These are phyloP conservation scores for Eospalax fontanierii DNA, from an alignment of 2,797 vertebrate species.

Conservation along the genomic window DNA sequence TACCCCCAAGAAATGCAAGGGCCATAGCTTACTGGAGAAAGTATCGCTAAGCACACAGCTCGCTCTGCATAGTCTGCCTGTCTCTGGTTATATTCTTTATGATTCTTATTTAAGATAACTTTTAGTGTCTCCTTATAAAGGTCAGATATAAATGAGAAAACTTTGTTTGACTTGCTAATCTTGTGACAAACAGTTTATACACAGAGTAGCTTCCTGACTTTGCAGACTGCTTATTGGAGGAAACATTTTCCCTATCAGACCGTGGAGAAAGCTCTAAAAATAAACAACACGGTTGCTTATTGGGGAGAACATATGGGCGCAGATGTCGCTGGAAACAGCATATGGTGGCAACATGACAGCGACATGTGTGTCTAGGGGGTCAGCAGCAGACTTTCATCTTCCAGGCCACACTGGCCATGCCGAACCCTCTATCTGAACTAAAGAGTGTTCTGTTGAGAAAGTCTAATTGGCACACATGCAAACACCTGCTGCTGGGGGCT, in stretches of 20 bases:
- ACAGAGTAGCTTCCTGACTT: constrained; percentile 77
- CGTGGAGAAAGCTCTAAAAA: constrained; percentile 80
- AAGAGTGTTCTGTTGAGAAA: constrained; percentile 77
- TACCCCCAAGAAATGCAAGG: constrained; percentile 70
- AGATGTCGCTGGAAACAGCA: constrained; percentile 84
- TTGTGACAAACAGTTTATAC: constrained; percentile 71
- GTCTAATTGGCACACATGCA: constrained; percentile 78
- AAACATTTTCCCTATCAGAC: constrained; percentile 63
- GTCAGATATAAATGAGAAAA: constrained; percentile 44
- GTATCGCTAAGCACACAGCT: not conserved
- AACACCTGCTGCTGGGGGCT: constrained; percentile 77
- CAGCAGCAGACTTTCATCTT: constrained; percentile 55
- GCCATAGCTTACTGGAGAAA: not conserved
- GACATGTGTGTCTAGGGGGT: constrained; percentile 57
- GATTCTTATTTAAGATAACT: constrained; percentile 41
- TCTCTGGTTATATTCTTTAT: not conserved
- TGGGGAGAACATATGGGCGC: constrained; percentile 82
- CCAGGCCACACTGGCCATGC: constrained; percentile 54
- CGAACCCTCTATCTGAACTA: constrained; percentile 57
- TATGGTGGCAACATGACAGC: constrained; percentile 85
- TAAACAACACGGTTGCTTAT: constrained; percentile 83
- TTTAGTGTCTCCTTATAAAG: constrained; percentile 62
- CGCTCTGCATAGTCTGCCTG: not conserved
- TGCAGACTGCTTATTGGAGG: constrained; percentile 73
- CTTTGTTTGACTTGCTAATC: constrained; percentile 68